Base-by-base conservation (phyloP, 2,888 invertebrate genomes). In the Caenorhabditis sinica region DNA sequence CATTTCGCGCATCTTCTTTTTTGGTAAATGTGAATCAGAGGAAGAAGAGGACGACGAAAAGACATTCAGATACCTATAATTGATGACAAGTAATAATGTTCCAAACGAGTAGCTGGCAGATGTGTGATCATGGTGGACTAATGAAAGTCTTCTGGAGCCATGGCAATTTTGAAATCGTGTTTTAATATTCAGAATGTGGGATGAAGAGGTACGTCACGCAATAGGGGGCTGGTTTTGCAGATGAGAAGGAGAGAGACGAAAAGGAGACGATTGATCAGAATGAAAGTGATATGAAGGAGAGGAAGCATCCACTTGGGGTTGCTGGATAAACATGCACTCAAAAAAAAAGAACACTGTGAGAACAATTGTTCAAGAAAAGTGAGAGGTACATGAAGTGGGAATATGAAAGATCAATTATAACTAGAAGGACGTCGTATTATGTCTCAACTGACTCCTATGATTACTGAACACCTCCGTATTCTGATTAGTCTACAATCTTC, bases 191-290 rank as follows among this genome's bases (percentile, higher is more conserved):
- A 69, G 69, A 68, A 61, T 68, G 11, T n/a, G 28, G 25, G 28
- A 79, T 65, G 73, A 77, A 51, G 23, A 58, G 77, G 66, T 60
- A 76, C 66, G 75, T 66, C 75, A 75, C 73, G 73, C 73, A 73
- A 73, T 33, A 11, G 30, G 49, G 25, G 33, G 60, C 65, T 56
- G 72, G 63, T 72, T 80, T 79, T 72, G 45, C 60, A 63, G 40
- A 71, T n/a, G n/a, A n/a, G 13, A 45, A 49, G 49, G n/a, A 49
- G 8, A 43, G 60, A 51, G 60, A 69, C 33, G 49, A 73, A 49
- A 61, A 61, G 49, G 17, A 36, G 36, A 36, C 49, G 33, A 65
- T 72, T 40, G 56, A 58, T 60, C 43, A 68, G 51, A 73, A 73
- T 56, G 58, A 58, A 80, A 80, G 53, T 49, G 60, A 81, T 73